Conservation (phyloP, 2,888 invertebrate species). For the Netelia inedita region DNA sequence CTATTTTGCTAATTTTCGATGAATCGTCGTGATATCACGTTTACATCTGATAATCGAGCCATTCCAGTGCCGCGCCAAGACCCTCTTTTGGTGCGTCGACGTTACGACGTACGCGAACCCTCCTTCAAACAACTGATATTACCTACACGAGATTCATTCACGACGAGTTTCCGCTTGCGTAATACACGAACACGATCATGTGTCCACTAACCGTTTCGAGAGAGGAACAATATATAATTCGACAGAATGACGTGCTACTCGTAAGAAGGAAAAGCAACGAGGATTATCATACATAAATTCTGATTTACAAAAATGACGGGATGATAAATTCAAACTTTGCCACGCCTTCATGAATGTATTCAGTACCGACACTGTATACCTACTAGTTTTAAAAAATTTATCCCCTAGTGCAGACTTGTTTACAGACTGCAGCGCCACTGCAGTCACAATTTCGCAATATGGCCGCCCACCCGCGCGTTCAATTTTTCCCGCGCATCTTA, state of each 20-base stretch:
- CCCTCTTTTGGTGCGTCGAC: not conserved
- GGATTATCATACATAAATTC: not conserved
- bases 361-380: not conserved
- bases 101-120: conserved; percentile 11
- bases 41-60: too few relatives aligned
- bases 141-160: conserved; percentile 36
- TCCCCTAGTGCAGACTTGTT: too few relatives aligned
- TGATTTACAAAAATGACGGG: not conserved
- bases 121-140: conserved; percentile 31
- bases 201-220: conserved; percentile 21
- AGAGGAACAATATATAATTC: conserved; percentile 41
- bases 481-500: not conserved
- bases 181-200: conserved; percentile 34
- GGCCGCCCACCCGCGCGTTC: not conserved
- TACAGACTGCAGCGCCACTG: not conserved
- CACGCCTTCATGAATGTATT: conserved; percentile 11
- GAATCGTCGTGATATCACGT: too few relatives aligned
- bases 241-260: conserved; percentile 17
- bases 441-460: conserved; percentile 9
- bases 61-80: too few relatives aligned
- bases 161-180: conserved; percentile 60
- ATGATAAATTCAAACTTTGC: not conserved
- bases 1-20: too few relatives aligned
- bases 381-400: too few relatives aligned
- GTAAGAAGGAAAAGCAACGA: not conserved